A percentile compares a stretch with the other conserved stretches of the same genome.
phyloP scores from a whole-genome alignment of 2,113 vertebrate species.

The Apodemus speciosus region DNA sequence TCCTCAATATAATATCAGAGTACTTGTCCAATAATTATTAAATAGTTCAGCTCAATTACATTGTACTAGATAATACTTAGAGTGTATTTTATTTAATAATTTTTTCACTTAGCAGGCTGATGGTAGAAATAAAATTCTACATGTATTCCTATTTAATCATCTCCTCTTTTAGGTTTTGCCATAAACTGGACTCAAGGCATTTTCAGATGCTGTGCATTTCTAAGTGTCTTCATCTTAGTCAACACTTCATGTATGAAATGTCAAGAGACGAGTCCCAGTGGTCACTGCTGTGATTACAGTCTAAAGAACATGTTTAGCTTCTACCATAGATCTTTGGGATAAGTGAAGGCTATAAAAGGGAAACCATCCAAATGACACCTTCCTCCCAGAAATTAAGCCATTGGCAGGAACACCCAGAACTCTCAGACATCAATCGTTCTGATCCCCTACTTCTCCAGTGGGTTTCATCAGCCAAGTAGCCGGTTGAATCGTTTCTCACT shows the following conservation, averaged over 20 bases:
- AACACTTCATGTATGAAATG: neutral
- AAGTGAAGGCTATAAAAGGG: slow-evolving; percentile 13
- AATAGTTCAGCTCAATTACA: neutral
- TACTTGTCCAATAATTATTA: neutral
- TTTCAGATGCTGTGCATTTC: neutral
- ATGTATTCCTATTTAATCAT: neutral
- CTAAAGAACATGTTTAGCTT: neutral
- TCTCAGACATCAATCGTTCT: neutral
- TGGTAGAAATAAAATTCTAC: slow-evolving; percentile 22
- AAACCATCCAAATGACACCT: slow-evolving; percentile 17
- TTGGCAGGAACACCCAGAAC: neutral
- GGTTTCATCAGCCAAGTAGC: slow-evolving; percentile 47
- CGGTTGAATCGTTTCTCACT: slow-evolving; percentile 49
- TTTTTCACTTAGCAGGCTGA: neutral
- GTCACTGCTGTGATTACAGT: neutral
- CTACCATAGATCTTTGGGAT: neutral
- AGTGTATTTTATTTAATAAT: neutral
- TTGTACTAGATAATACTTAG: slow-evolving; percentile 14
- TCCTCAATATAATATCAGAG: slow-evolving; percentile 8
- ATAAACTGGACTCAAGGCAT: slow-evolving; percentile 20
- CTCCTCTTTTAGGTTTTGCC: neutral
- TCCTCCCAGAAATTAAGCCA: slow-evolving; percentile 43
- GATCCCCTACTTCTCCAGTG: slow-evolving; percentile 4
- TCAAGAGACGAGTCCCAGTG: neutral
- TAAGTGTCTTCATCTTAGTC: slow-evolving; percentile 1